Percentiles rank a stretch among this genome's conserved stretches.
phyloP scores from a whole-genome alignment of 2,113 vertebrate genomes.

The Anguilla japonica region DNA sequence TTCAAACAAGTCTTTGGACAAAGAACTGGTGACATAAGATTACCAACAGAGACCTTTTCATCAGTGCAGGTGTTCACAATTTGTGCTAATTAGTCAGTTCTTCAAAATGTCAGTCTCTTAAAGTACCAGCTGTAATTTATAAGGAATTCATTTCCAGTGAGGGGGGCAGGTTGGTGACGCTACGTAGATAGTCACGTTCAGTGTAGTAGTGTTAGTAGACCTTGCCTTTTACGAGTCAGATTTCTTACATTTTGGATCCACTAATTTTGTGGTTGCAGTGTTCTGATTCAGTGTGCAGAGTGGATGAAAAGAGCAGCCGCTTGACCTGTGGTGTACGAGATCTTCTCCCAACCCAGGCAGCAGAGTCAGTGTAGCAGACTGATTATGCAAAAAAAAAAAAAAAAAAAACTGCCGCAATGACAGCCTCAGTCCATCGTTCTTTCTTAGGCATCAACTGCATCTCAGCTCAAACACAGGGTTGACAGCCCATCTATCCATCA shows the following conservation, averaged over 20 bases:
- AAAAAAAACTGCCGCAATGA: neutral
- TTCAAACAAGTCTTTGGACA: slow-evolving; percentile 7
- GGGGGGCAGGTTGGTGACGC: neutral
- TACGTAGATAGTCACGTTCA: neutral
- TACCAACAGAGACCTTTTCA: slow-evolving; percentile 13
- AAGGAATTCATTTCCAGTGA: neutral
- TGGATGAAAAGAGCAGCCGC: neutral
- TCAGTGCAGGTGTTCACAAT: slow-evolving; percentile 18
- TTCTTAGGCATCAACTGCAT: neutral
- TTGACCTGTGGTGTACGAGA: neutral
- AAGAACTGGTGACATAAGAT: neutral
- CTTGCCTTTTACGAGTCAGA: no score
- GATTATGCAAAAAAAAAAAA: neutral
- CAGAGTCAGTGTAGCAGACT: neutral
- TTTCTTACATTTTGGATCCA: no score
- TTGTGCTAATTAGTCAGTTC: slow-evolving; percentile 4
- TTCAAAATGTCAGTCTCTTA: neutral
- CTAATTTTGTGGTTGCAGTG: neutral
- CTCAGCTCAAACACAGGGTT: neutral
- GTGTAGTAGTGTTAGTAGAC: no score
- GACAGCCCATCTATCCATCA: neutral
- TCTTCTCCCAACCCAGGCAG: neutral
- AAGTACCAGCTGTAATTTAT: slow-evolving; percentile 12
- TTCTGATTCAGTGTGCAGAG: neutral
- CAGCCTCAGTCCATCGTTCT: neutral